Conservation (phyloP, 1,140 invertebrate species). For the Drosophila funebris region DNA sequence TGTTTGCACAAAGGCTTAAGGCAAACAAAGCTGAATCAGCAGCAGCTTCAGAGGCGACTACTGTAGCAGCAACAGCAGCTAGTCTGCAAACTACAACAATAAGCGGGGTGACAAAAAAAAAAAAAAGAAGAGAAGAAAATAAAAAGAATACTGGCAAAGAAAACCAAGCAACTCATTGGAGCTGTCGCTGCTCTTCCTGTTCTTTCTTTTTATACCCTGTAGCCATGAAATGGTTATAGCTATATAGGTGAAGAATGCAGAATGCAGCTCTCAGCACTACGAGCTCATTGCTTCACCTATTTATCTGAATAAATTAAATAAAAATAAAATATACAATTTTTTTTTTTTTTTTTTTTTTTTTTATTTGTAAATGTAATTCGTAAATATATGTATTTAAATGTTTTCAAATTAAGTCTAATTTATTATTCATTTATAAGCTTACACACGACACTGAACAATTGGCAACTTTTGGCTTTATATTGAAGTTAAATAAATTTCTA, state of each 20-base stretch:
- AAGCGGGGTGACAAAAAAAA: slow-evolving; percentile 65
- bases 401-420: too few species aligned
- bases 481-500: background rate
- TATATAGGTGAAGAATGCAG: too few species aligned
- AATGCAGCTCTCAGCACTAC: too few species aligned
- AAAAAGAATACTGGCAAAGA: slow-evolving; percentile 33
- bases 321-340: background rate
- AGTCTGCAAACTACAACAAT: slow-evolving; percentile 73
- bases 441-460: too few species aligned
- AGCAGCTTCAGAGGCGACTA: slow-evolving; percentile 31
- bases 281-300: too few species aligned
- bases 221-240: background rate
- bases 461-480: too few species aligned
- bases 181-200: slow-evolving; percentile 21
- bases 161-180: slow-evolving; percentile 53
- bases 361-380: too few species aligned
- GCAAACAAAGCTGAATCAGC: slow-evolving; percentile 83
- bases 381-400: too few species aligned
- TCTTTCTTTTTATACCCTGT: slow-evolving; percentile 18
- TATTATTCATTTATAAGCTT: too few species aligned
- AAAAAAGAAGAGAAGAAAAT: too few species aligned
- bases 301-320: too few species aligned
- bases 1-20: slow-evolving; percentile 83
- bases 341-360: background rate
- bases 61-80: slow-evolving; percentile 61